Evolutionary conservation across 2,797 vertebrate species (phyloP), one percentile per base, ranked within the genome.

Genomic region (Choloepus didactylus): DNA sequence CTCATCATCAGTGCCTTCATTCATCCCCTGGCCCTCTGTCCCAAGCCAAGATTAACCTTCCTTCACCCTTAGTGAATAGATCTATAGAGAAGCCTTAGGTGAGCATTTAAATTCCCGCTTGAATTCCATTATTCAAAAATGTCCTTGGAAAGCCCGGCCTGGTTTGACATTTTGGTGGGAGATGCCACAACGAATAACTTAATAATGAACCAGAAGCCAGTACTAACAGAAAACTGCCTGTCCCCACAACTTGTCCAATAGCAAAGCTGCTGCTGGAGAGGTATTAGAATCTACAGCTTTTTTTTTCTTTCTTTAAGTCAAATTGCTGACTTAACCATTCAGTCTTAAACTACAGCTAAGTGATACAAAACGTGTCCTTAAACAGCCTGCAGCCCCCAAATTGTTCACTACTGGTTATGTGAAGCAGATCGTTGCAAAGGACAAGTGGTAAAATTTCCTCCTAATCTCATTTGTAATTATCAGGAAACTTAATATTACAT

Each of bases 241-340:
- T 89, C 31, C 12, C 90, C 46, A 93, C n/a, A 81, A 67, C 14
- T 46, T 82, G 44, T 38, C 59, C 44, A 91, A 60, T 2, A 93
- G 73, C 44, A 82, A 82, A 69, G 59, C 38, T 87, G 19, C 44
- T 90, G 70, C 81, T 89, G 12, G 51, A 69, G n/a, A 75, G 25
- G 46, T 83, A 92, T 84, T 93, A 94, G 90, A 96, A 96, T 85
- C 79, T 85, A 84, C 19, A 75, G 64, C 31, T 70, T 72, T 72
- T 86, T 89, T 72, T 84, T 46, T 84, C 91, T 87, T 77, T 80
- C 66, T 85, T 94, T 83, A 96, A 96, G 81, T 97, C 95, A 98
- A 98, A 97, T 96, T 97, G 91, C 97, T 97, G 96, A 98, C 95
- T 98, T 97, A 97, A 98, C 97, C 94, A 97, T 97, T 98, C 0